These are phyloP conservation scores for Drosophila acutilabella DNA, from an alignment of 2,888 invertebrate species.

Conservation along the genomic window DNA sequence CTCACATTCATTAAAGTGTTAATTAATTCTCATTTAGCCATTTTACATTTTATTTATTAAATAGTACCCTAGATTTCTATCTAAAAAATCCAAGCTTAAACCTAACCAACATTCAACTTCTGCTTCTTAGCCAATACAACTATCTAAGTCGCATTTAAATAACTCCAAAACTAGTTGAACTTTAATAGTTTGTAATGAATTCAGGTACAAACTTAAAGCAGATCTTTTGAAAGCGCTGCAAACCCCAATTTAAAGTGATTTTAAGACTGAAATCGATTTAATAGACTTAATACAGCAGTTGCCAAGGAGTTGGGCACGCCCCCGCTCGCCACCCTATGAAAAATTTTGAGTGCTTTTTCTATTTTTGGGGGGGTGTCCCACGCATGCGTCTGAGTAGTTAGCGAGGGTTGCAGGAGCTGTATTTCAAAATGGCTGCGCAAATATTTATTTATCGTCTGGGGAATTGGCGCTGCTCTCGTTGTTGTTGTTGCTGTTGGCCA, in stretches of 20 bases:
- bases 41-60: no score
- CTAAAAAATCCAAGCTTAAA: no score
- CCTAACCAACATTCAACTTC: no score
- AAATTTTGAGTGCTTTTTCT: slow-evolving; percentile 41
- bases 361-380: slow-evolving; percentile 44
- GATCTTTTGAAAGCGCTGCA: not conserved
- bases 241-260: slow-evolving; percentile 28
- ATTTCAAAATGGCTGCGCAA: slow-evolving; percentile 84
- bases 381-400: slow-evolving; percentile 61
- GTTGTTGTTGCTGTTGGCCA: slow-evolving; percentile 47
- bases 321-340: not conserved
- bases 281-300: slow-evolving; percentile 14
- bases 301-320: slow-evolving; percentile 42
- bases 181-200: slow-evolving; percentile 1
- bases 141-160: not conserved
- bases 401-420: slow-evolving; percentile 50
- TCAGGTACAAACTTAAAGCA: not conserved
- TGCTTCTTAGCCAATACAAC: not conserved
- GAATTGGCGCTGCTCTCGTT: slow-evolving; percentile 15
- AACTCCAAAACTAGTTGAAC: not conserved
- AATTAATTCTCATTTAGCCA: no score
- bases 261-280: slow-evolving; percentile 30
- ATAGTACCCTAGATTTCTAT: no score
- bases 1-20: no score
- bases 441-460: slow-evolving; percentile 78